Evolutionary conservation across 2,888 invertebrate species (phyloP), one percentile per base, ranked within the genome.

Genomic region (Parapristionchus giblindavisi): DNA sequence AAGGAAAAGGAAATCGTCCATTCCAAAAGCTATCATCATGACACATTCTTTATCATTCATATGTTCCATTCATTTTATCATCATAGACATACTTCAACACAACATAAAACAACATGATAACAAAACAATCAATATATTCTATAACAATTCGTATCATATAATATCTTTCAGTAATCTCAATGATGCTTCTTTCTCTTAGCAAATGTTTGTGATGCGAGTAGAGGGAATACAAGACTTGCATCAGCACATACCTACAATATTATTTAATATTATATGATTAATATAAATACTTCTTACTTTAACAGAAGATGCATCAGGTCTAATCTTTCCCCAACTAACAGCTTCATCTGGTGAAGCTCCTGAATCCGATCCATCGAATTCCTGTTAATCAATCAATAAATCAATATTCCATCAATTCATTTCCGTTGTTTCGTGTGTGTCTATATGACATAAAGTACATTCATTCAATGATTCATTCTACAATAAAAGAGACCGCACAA

Each of bases 261-360:
- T 3, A 68, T 24, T 34, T 1, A 5, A 36, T 8, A 5, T n/a
- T 52, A 21, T 71, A 27, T 48, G 17, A 32, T 66, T 21, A 75
- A 71, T 38, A 3, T 0, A 54, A 24, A 27, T 6, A 24, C 11
- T 63, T 6, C 63, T 43, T 6, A 74, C 60, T n/a, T 61, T 60
- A 36, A 61, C 58, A 29, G 56, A 75, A 27, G 71, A 54, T 11
- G 52, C 40, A 52, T 51, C 27, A 11, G 54, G 54, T 32, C 75
- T 38, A 24, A 77, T 78, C 73, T 99, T 99, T 0, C 99, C 99
- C 99, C 99, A 99, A 3, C 97, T 97, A 1, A 97, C 92, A 0
- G 99, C 99, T 90, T 99, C 99, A 90, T 99, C 99, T 0, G 99
- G 99, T 76, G 94, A 91, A 0, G 99, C 99, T 0, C 99, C 99